Evolutionary conservation across 1,140 invertebrate species (phyloP), one percentile per base, ranked within the genome.

Genomic region (Nixonia krombeini): DNA sequence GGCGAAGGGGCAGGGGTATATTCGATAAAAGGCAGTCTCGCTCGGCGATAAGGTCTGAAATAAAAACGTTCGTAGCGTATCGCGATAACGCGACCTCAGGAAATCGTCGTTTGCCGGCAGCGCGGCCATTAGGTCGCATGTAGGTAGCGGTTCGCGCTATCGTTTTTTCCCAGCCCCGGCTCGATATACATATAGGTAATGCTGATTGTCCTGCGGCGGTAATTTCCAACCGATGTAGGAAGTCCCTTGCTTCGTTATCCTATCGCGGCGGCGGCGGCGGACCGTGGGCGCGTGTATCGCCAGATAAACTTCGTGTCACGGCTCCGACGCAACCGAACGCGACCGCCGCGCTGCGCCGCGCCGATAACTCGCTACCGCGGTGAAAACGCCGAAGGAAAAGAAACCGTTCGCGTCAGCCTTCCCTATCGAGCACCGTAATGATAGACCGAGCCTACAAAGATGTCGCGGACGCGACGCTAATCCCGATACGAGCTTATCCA

Each of bases 141-240:
- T 66, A 63, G 65, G 63, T 70, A 71, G 70, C 65, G 62, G 72
- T 63, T 56, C 44, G 56, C 21, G 55, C 49, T 78, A 74, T 79
- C 76, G 55, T 45, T 53, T 59, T 61, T 55, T 58, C 52, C 29
- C 18, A 41, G 6, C 12, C 49, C 46, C 21, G 21, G 21, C 7
- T 29, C 33, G 50, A 50, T 40, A 65, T 29, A 53, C 49, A 38
- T 50, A 59, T 46, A 42, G 46, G 40, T 25, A 55, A 52, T 55
- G 76, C 64, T 77, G 79, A 80, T 80, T 80, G 78, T 80, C 70
- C 69, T 69, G 63, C 37, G 44, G 47, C 49, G 45, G 74, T 77
- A 79, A 81, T 79, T 81, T 79, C 78, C 68, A 75, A 73, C 42
- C 69, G 42, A 65, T 74, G 72, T 79, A 79, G 75, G 74, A 80